A percentile compares a stretch with the other conserved stretches of the same genome.
Conservation (phyloP, 2,797 vertebrate species). For the Protonibea diacanthus region DNA sequence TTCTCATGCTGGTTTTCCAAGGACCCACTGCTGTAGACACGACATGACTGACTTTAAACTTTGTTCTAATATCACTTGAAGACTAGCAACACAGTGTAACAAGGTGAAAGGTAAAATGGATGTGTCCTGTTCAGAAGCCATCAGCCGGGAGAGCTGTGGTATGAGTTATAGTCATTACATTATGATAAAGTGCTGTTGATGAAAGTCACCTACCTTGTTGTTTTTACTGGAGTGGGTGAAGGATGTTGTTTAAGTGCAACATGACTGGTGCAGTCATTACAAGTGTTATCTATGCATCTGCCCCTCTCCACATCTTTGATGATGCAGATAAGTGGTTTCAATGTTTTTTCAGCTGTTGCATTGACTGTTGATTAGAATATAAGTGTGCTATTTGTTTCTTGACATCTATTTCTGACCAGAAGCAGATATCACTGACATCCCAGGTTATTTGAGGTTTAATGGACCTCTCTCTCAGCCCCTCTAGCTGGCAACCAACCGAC, state of each 20-base stretch:
- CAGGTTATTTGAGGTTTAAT: neutral
- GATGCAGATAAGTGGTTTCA: neutral
- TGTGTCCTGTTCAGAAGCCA: neutral
- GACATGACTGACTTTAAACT: too few species aligned
- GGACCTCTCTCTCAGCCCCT: neutral
- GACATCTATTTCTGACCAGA: neutral
- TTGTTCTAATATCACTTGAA: neutral
- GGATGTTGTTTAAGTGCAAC: too few species aligned
- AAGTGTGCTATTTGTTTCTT: neutral
- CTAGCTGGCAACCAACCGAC: conserved; percentile 28
- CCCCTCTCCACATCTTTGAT: neutral
- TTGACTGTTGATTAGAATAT: neutral
- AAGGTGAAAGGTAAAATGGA: conserved; percentile 1
- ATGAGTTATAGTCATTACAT: too few species aligned
- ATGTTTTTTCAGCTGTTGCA: neutral
- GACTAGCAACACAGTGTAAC: neutral
- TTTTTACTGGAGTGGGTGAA: too few species aligned
- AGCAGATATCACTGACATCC: too few species aligned
- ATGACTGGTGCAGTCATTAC: too few species aligned
- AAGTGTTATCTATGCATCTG: neutral
- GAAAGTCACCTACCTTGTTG: too few species aligned
- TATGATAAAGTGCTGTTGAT: too few species aligned
- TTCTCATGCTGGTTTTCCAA: neutral
- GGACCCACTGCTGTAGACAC: conserved; percentile 8
- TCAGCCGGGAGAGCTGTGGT: too few species aligned